Evolutionary conservation across 2,888 invertebrate genomes (phyloP), one percentile per base, ranked within the genome.

Genomic region (Cactoblastis cactorum): DNA sequence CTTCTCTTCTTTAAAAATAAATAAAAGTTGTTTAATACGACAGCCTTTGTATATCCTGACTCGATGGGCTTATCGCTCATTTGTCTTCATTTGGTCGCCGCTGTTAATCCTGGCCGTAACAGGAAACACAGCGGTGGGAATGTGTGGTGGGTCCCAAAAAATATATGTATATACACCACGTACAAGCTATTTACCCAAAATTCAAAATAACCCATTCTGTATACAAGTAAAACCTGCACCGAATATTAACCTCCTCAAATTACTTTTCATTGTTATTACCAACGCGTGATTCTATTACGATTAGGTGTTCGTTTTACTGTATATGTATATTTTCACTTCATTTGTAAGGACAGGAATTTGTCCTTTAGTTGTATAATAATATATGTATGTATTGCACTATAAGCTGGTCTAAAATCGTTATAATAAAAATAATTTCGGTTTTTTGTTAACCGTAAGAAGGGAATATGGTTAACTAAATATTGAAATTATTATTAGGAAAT

Each of bases 241-340:
- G 43, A 43, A 43, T 43, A 28, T 28, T 45, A 28, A 46, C 45
- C 19, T 19, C 2, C 17, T 8, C 33, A 33, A 46, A 46, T 46
- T 46, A 18, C 12, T 33, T 46, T 46, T 46, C 34, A 46, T 46
- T 34, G 32, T 34, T 46, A 46, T 46, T 3, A 8, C 34, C 45
- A 3, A 33, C 17, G n/a, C 45, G 45, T 46, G 45, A 34, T 32
- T 46, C 34, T 46, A 46, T 46, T 19, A 18, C 19, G 12, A 8
- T 45, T 1, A 11, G 34, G 34, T 14, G 3, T 14, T 35, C 15
- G 14, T 35, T 3, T 11, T 35, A 5, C 14, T 15, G 12, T 2
- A 35, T 11, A 32, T 2, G 32, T 1, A 32, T 11, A 35, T 28
- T 28, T 28, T 28, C 28, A 28, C 28, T 28, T 28, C 8, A 28